Conservation (phyloP, 2,888 invertebrate genomes). For the Drosophila nr. fundita region DNA sequence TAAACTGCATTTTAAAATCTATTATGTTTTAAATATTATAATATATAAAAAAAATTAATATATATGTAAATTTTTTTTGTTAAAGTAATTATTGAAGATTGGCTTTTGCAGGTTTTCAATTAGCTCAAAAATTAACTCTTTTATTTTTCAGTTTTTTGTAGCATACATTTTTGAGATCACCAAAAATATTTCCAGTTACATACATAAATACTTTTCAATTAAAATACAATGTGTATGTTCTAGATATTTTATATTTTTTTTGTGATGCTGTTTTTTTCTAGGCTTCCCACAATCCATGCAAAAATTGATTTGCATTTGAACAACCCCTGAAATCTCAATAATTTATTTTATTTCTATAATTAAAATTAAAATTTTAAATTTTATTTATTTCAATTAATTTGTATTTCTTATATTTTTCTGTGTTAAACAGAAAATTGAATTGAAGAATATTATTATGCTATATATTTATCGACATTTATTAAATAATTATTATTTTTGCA, state of each 20-base stretch:
- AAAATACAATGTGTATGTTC: fast-evolving
- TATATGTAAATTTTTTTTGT: neutral
- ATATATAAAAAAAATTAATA: neutral
- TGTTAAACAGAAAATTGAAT: neutral
- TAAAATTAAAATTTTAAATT: neutral
- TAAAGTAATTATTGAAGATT: neutral
- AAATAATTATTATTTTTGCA: neutral
- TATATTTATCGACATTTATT: neutral
- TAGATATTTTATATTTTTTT: neutral
- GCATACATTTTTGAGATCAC: neutral
- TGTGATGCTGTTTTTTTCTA: neutral
- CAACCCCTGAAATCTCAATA: neutral
- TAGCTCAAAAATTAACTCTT: neutral
- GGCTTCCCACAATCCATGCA: neutral
- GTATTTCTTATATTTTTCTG: neutral
- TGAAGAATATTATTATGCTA: neutral
- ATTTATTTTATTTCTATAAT: neutral
- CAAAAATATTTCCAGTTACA: neutral
- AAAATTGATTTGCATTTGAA: neutral
- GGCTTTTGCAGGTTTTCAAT: neutral
- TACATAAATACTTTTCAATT: neutral
- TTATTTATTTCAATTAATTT: neutral
- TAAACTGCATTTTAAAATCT: neutral
- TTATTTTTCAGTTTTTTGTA: neutral
- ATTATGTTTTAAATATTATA: neutral